These are phyloP conservation scores for Theristicus caerulescens DNA, from an alignment of 2,113 vertebrate species.

Conservation along the genomic window DNA sequence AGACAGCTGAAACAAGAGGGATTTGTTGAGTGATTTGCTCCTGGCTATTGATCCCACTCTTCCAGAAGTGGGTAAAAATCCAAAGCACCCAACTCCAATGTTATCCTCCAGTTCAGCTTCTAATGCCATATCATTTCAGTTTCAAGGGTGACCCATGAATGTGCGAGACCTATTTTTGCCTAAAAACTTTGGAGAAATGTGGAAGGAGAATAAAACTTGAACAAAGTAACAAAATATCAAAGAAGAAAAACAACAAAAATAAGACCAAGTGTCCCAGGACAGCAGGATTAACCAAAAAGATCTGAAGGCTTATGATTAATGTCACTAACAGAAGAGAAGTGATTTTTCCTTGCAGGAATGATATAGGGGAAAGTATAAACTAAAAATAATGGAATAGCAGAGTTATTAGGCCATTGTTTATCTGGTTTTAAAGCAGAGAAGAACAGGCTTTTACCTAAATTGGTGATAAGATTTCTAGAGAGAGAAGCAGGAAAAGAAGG, in stretches of 20 bases:
- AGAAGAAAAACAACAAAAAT: background rate
- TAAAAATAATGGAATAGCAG: background rate
- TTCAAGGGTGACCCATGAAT: background rate
- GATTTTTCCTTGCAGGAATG: background rate
- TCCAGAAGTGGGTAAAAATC: background rate
- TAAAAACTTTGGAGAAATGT: background rate
- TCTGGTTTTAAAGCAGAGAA: background rate
- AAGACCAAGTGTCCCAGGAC: background rate
- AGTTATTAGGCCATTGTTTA: background rate
- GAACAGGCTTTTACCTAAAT: constrained; percentile 1
- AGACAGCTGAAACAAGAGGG: background rate
- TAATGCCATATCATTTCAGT: background rate
- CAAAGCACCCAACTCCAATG: background rate
- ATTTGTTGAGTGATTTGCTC: background rate
- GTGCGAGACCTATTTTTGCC: fast-evolving
- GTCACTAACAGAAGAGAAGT: background rate
- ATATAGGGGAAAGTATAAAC: background rate
- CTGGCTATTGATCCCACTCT: background rate
- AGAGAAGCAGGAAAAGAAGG: background rate
- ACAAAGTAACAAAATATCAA: background rate
- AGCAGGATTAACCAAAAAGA: background rate
- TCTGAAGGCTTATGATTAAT: background rate
- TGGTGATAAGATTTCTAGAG: background rate
- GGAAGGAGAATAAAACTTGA: background rate
- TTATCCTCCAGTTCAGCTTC: background rate